Conservation (phyloP, 2,888 invertebrate species). For the Scrobipalpa atriplicella region DNA sequence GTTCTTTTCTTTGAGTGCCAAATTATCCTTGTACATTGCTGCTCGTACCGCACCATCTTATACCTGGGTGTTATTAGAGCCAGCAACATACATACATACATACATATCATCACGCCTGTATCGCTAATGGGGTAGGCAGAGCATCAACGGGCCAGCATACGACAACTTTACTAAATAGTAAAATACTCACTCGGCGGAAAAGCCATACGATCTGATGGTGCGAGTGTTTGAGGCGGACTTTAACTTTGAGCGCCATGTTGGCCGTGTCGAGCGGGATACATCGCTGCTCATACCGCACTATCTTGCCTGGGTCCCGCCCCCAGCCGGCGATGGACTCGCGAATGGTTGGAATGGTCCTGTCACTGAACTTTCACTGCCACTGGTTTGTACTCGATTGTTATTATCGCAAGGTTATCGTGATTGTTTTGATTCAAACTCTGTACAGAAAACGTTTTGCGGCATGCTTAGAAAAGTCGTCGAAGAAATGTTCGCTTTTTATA, state of each 20-base stretch:
- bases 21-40: no score
- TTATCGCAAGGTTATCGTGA: background rate
- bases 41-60: no score
- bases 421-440: background rate
- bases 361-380: slow-evolving; percentile 2
- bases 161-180: background rate
- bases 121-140: no score
- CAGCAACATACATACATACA: no score
- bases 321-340: slow-evolving; percentile 2
- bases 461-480: background rate
- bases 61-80: no score
- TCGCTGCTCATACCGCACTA: slow-evolving; percentile 66
- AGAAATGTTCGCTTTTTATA: slow-evolving; percentile 5
- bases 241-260: slow-evolving; percentile 83
- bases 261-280: slow-evolving; percentile 70
- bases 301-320: slow-evolving; percentile 43
- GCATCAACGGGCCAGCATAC: background rate
- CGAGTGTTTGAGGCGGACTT: slow-evolving; percentile 82
- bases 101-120: no score
- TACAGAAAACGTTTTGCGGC: background rate
- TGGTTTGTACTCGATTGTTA: no score
- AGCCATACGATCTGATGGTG: slow-evolving; percentile 82
- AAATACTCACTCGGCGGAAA: slow-evolving; percentile 80
- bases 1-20: no score
- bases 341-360: background rate